phyloP scores from a whole-genome alignment of 2,888 invertebrate genomes.

The Polyommatus iphigenia region DNA sequence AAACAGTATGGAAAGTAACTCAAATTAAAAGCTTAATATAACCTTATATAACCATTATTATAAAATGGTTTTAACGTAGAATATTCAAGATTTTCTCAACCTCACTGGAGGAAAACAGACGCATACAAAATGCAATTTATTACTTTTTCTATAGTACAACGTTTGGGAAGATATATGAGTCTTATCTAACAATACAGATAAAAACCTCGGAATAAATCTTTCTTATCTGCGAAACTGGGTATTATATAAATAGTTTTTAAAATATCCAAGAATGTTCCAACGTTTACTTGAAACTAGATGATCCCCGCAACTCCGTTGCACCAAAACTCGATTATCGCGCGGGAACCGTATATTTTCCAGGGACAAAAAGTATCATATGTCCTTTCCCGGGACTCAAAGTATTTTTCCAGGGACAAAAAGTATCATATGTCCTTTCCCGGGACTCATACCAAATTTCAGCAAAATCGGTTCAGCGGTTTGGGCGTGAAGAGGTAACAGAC shows the following conservation, averaged over 20 bases:
- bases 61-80: neutral
- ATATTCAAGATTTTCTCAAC: neutral
- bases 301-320: too few relatives aligned
- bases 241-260: neutral
- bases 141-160: slow-evolving; percentile 6
- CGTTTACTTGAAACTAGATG: neutral
- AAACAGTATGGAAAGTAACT: too few relatives aligned
- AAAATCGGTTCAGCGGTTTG: too few relatives aligned
- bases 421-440: too few relatives aligned
- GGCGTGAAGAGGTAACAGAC: too few relatives aligned
- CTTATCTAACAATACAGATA: slow-evolving; percentile 15
- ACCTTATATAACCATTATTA: neutral
- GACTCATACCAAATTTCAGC: too few relatives aligned
- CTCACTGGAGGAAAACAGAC: neutral
- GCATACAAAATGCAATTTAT: slow-evolving; percentile 25
- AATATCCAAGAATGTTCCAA: neutral
- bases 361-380: too few relatives aligned
- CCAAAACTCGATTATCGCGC: too few relatives aligned
- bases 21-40: neutral
- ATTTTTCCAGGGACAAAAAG: too few relatives aligned
- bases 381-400: too few relatives aligned
- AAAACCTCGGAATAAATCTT: slow-evolving; percentile 17
- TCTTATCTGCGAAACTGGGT: slow-evolving; percentile 5
- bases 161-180: neutral
- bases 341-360: too few relatives aligned